Evolutionary conservation across 2,113 vertebrate genomes (phyloP).

Genomic region (Oostethus manadensis): DNA sequence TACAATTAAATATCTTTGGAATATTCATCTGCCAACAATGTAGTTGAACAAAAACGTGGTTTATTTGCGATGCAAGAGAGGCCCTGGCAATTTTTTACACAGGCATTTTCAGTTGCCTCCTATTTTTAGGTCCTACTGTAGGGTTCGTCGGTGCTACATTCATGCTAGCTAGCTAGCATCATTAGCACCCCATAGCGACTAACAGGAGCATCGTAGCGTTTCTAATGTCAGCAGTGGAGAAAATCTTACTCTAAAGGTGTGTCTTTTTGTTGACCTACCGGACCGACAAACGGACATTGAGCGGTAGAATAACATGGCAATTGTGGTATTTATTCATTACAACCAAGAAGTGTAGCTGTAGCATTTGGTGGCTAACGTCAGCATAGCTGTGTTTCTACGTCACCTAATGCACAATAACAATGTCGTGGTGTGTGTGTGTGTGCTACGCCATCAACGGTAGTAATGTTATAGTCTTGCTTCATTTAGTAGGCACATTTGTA

Average conservation of each 20-base stretch:
- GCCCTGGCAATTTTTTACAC: too few relatives aligned
- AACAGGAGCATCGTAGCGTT: not conserved
- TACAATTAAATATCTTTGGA: too few relatives aligned
- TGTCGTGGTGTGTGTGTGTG: not conserved
- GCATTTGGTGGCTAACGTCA: conserved; percentile 30
- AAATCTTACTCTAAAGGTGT: conserved; percentile 1
- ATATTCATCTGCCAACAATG: too few relatives aligned
- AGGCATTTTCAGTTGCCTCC: not conserved
- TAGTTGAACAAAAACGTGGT: not conserved
- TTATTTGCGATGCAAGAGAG: too few relatives aligned
- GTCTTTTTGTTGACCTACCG: not conserved
- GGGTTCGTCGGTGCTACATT: conserved; percentile 21
- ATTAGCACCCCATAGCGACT: not conserved
- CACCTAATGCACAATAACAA: not conserved
- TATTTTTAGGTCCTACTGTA: not conserved
- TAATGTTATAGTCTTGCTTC: too few relatives aligned
- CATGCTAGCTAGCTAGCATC: conserved; percentile 15
- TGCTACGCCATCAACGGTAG: not conserved
- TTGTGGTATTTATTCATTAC: not conserved
- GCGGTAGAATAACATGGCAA: not conserved
- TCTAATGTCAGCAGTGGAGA: conserved; percentile 1
- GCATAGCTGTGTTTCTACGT: not conserved
- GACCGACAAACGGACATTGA: not conserved
- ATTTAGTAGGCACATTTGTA: too few relatives aligned
- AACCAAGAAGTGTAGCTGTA: not conserved